phyloP scores from a whole-genome alignment of 2,888 invertebrate genomes.

The Ophion costatus region DNA sequence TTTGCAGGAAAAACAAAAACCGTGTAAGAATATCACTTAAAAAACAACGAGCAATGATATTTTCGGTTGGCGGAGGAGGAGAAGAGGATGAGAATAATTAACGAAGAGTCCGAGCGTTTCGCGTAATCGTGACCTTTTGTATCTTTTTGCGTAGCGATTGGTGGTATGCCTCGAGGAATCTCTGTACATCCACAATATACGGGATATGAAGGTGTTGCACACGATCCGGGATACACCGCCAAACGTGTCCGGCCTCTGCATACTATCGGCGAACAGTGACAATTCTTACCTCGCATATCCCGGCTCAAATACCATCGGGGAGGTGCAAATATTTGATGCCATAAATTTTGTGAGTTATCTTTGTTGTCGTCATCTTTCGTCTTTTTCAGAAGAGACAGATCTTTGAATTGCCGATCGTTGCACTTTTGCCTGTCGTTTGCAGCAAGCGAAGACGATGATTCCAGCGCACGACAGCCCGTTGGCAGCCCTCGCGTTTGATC shows the following conservation, averaged over 20 bases:
- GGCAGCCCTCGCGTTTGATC: constrained; percentile 97
- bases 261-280: constrained; percentile 94
- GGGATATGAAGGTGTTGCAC: constrained; percentile 99
- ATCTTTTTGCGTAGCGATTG: constrained; percentile 88
- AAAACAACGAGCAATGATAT: constrained; percentile 28
- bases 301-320: constrained; percentile 95
- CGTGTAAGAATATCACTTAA: not conserved
- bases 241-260: constrained; percentile 96
- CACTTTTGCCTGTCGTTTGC: constrained; percentile 70
- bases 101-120: constrained; percentile 2
- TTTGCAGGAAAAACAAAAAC: constrained; percentile 1
- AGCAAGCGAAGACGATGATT: constrained; percentile 98
- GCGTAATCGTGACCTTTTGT: constrained; percentile 20
- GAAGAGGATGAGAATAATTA: not conserved
- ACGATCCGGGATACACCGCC: constrained; percentile 99
- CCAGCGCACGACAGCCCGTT: constrained; percentile 98
- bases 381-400: constrained; percentile 4
- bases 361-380: constrained; percentile 28
- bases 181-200: constrained; percentile 98
- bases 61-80: not conserved
- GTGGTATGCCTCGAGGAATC: constrained; percentile 99
- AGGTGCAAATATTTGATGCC: constrained; percentile 98
- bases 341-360: constrained; percentile 89
- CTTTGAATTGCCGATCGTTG: not conserved
- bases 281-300: constrained; percentile 98